A percentile compares a stretch with the other conserved stretches of the same genome.
Conservation (phyloP, 2,113 vertebrate species). For the Calidris pygmaea region DNA sequence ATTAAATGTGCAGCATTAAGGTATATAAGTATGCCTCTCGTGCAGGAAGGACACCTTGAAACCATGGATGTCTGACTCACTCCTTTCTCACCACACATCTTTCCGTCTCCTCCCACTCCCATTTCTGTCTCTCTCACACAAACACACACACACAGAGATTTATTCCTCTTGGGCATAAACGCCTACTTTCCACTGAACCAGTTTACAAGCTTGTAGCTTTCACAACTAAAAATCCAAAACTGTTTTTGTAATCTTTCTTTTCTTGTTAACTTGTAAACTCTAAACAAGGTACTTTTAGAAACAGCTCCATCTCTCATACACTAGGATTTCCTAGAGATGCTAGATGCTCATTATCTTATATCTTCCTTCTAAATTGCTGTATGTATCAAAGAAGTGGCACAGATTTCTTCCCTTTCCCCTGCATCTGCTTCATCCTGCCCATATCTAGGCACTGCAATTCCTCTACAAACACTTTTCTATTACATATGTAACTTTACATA, state of each 20-base stretch:
- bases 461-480: not conserved
- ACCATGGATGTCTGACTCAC: not conserved
- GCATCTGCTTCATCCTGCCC: not conserved
- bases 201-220: not conserved
- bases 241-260: not conserved
- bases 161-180: not conserved
- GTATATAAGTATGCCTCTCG: not conserved
- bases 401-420: not conserved
- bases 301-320: not conserved
- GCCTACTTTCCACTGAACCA: not conserved
- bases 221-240: not conserved
- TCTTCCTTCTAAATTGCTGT: not conserved
- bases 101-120: not conserved
- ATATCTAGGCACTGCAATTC: not conserved
- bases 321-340: not conserved
- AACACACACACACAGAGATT: not conserved
- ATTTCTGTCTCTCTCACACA: not conserved
- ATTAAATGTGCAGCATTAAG: not conserved
- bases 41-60: not conserved
- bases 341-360: not conserved
- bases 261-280: not conserved
- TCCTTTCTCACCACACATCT: fast-evolving
- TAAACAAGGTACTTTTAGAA: not conserved
- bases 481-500: slow-evolving; percentile 20
- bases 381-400: not conserved